Percentiles rank a stretch among this genome's conserved stretches.
These are phyloP conservation scores for Mionectes macconnelli DNA, from an alignment of 2,113 vertebrate genomes.

Conservation along the genomic window DNA sequence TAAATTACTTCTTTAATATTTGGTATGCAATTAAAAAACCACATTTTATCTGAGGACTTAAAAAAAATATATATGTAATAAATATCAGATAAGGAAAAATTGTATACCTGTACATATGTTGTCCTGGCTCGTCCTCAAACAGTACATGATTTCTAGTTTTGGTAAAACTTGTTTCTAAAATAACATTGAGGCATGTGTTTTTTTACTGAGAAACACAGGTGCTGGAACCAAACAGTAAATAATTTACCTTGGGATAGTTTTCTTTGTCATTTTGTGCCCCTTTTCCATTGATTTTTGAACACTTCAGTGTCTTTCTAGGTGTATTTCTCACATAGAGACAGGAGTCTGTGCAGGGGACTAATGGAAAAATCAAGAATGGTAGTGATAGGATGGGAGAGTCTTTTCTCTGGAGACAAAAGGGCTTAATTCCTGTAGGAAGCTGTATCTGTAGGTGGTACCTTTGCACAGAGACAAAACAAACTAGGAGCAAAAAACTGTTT, in stretches of 20 bases:
- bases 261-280: not conserved
- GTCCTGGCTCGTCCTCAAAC: not conserved
- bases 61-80: not conserved
- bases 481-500: not conserved
- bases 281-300: not conserved
- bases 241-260: not conserved
- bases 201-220: not conserved
- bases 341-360: not conserved
- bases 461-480: not conserved
- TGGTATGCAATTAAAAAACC: not conserved
- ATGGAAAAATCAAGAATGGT: not conserved
- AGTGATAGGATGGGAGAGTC: not conserved
- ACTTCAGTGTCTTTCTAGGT: not conserved
- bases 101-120: rapidly evolving
- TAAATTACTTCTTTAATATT: not conserved
- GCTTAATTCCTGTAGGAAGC: not conserved
- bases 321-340: not conserved
- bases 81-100: not conserved
- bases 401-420: not conserved
- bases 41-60: not conserved
- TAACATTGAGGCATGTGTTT: not conserved
- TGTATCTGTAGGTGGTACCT: not conserved
- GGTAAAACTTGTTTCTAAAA: not conserved
- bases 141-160: not conserved
- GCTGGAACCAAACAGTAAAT: not conserved